Conservation (phyloP, 2,888 invertebrate species). For the Sericinus montela region DNA sequence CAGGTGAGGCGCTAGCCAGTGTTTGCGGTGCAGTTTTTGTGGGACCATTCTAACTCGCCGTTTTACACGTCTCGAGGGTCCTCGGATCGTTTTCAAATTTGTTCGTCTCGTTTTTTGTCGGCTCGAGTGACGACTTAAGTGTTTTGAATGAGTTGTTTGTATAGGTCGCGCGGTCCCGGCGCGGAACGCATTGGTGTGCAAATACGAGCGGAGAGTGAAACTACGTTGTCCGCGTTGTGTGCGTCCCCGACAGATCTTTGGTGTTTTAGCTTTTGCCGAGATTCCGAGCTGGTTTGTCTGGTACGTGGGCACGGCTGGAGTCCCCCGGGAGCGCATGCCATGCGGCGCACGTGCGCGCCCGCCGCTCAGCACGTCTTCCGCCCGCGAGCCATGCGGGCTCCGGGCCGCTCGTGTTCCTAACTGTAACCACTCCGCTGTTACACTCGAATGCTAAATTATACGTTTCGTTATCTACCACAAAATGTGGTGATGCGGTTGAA, state of each 20-base stretch:
- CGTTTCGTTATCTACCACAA: background rate
- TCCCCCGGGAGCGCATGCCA: background rate
- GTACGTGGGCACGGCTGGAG: background rate
- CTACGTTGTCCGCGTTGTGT: conserved; percentile 6
- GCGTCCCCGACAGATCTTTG: background rate
- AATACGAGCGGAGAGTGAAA: conserved; percentile 29
- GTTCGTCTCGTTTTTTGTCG: conserved; percentile 57
- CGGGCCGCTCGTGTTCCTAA: background rate
- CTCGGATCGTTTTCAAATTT: conserved; percentile 59
- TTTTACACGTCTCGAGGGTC: conserved; percentile 61
- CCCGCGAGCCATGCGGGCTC: conserved; percentile 1
- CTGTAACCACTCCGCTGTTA: background rate
- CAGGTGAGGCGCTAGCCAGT: conserved; percentile 35
- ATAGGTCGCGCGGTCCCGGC: conserved; percentile 49
- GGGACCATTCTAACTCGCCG: conserved; percentile 41
- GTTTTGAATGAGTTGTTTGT: conserved; percentile 67
- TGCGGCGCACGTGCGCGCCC: conserved; percentile 1
- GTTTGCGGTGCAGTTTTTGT: conserved; percentile 16
- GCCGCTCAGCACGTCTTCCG: background rate
- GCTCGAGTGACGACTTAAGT: conserved; percentile 62
- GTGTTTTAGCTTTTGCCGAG: background rate
- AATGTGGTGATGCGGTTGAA: background rate
- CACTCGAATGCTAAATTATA: background rate
- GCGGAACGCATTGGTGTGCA: conserved; percentile 37
- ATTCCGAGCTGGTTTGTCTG: background rate